These are phyloP conservation scores for Euproctis similis DNA, from an alignment of 2,888 invertebrate genomes.

Conservation along the genomic window DNA sequence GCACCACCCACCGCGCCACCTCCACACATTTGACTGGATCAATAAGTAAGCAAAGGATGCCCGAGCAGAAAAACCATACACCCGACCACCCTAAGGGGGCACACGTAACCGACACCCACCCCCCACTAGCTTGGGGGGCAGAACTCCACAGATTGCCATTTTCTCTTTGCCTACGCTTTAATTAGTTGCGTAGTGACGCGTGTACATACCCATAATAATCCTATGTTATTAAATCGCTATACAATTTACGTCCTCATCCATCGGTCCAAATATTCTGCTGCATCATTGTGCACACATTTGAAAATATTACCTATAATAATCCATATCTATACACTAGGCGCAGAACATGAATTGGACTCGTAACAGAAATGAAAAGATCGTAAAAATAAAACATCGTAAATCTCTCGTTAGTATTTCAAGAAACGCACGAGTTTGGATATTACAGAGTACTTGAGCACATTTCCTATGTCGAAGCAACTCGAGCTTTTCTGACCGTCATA, in stretches of 20 bases:
- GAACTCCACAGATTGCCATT: slow-evolving; percentile 74
- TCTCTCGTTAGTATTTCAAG: too few species aligned
- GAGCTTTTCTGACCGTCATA: too few species aligned
- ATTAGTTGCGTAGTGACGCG: slow-evolving; percentile 76
- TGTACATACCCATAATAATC: slow-evolving; percentile 61
- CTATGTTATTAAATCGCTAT: slow-evolving; percentile 58
- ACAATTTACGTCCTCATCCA: slow-evolving; percentile 17
- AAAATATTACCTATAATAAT: too few species aligned
- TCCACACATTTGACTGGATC: slow-evolving; percentile 78
- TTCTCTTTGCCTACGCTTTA: slow-evolving; percentile 77
- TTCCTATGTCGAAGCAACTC: too few species aligned
- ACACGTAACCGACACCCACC: slow-evolving; percentile 75
- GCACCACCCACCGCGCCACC: slow-evolving; percentile 71
- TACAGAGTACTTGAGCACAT: too few species aligned
- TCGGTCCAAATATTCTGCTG: slow-evolving; percentile 11
- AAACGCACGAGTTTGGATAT: too few species aligned
- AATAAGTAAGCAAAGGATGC: slow-evolving; percentile 78
- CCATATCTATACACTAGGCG: too few species aligned
- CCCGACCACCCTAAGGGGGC: slow-evolving; percentile 74
- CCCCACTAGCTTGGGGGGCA: slow-evolving; percentile 69
- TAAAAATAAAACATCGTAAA: too few species aligned
- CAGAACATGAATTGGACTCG: too few species aligned
- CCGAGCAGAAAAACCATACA: slow-evolving; percentile 78
- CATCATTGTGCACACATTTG: too few species aligned
- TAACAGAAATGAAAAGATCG: too few species aligned